A percentile compares a stretch with the other conserved stretches of the same genome.
These are phyloP conservation scores for Teleogryllus occipitalis DNA, from an alignment of 1,140 invertebrate genomes.

Conservation along the genomic window DNA sequence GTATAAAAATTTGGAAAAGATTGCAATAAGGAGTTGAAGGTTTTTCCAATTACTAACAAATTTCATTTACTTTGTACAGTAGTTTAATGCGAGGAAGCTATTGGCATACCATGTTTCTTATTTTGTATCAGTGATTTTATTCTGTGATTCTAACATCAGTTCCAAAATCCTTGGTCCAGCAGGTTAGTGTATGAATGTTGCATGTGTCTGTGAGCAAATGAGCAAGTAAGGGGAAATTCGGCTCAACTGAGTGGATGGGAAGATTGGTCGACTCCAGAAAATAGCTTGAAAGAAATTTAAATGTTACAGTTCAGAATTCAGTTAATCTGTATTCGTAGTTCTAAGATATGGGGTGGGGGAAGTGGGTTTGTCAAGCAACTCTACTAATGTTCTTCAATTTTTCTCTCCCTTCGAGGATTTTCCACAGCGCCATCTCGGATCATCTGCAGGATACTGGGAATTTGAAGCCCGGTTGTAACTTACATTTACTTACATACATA, in stretches of 20 bases:
- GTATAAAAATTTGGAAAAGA: no score
- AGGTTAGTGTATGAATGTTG: conserved; percentile 22
- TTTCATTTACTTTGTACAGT: background rate
- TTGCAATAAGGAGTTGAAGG: no score
- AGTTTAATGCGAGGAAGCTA: background rate
- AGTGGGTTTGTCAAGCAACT: conserved; percentile 11
- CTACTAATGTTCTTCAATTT: conserved; percentile 25
- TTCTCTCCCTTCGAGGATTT: conserved; percentile 24
- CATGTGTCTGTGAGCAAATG: conserved; percentile 36
- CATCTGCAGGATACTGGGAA: conserved; percentile 12
- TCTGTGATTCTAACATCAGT: background rate
- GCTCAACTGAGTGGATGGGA: conserved; percentile 23
- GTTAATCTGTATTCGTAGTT: background rate
- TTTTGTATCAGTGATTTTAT: background rate
- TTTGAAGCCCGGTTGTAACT: conserved; percentile 13
- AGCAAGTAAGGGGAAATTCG: conserved; percentile 36
- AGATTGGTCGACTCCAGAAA: background rate
- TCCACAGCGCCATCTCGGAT: conserved; percentile 21
- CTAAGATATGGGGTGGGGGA: background rate
- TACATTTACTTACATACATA: background rate
- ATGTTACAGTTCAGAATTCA: background rate
- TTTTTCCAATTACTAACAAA: no score
- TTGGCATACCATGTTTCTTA: background rate
- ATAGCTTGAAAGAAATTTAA: background rate
- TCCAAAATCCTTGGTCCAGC: background rate